Evolutionary conservation across 2,113 vertebrate species (phyloP).

Genomic region (Mus pahari): DNA sequence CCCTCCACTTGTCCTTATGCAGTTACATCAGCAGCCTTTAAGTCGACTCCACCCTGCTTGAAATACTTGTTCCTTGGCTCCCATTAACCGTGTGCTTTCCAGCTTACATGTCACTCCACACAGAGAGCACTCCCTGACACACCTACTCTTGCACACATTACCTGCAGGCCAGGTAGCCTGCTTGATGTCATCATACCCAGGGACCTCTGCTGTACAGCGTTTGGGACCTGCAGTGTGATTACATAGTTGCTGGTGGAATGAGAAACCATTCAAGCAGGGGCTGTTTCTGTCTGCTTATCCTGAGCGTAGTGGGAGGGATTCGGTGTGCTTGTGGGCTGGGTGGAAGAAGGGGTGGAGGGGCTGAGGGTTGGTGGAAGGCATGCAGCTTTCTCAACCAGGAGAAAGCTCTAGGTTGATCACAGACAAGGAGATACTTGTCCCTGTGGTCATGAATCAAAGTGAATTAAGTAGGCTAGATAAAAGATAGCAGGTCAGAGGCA

Average conservation of each 20-base stretch:
- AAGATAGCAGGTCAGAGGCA: background rate
- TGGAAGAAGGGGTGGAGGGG: too few species aligned
- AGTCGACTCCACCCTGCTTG: background rate
- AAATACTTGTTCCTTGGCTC: background rate
- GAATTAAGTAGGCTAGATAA: background rate
- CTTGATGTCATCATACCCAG: background rate
- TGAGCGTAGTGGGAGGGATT: background rate
- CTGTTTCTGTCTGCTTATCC: constrained; percentile 22
- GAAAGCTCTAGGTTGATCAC: constrained; percentile 20
- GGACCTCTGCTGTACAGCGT: background rate
- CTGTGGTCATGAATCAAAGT: background rate
- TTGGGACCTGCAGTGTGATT: background rate
- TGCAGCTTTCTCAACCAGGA: background rate
- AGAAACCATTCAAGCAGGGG: background rate
- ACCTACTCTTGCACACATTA: background rate
- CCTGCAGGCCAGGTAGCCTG: background rate
- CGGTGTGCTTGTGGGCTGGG: background rate
- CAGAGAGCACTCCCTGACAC: background rate
- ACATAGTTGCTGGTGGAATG: background rate
- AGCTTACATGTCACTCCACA: background rate
- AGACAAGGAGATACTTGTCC: constrained; percentile 3
- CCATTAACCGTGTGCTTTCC: background rate
- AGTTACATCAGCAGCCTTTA: background rate
- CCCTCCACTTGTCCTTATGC: background rate
- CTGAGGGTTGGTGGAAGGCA: background rate